A percentile compares a stretch with the other conserved stretches of the same genome.
Conservation (phyloP, 2,113 vertebrate species). For the human (Homo sapiens) region DNA sequence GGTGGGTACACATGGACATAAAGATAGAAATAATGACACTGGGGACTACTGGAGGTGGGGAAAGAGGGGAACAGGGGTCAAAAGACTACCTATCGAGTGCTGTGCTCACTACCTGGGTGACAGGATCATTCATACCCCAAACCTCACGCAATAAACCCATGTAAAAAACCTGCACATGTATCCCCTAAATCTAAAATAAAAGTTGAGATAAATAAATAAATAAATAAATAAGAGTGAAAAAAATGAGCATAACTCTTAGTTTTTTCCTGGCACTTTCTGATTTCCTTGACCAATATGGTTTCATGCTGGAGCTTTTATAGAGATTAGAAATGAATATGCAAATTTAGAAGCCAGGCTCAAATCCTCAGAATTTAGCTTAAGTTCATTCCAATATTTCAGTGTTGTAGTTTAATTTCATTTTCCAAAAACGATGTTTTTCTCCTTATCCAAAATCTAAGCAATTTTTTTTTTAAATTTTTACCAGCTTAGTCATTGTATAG, state of each 20-base stretch:
- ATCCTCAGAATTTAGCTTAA: not conserved
- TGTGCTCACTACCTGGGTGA: too few species aligned
- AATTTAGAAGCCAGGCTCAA: not conserved
- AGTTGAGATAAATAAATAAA: too few species aligned
- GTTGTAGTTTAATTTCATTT: not conserved
- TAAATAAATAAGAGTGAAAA: not conserved
- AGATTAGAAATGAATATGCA: not conserved
- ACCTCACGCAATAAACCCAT: too few species aligned
- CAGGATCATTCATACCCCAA: too few species aligned
- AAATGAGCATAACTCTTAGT: not conserved
- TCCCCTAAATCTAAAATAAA: too few species aligned
- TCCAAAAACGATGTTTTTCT: not conserved
- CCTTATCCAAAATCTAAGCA: not conserved
- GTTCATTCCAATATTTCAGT: not conserved
- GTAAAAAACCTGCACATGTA: too few species aligned
- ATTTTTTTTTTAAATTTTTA: not conserved
- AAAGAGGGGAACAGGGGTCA: too few species aligned
- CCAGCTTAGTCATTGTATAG: not conserved
- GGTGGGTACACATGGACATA: too few species aligned
- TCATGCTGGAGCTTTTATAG: not conserved
- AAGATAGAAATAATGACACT: too few species aligned
- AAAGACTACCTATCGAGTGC: too few species aligned
- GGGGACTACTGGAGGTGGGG: too few species aligned
- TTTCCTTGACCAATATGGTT: not conserved
- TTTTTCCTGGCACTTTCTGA: not conserved